phyloP scores from a whole-genome alignment of 2,888 invertebrate genomes.

The Clivina fossor region DNA sequence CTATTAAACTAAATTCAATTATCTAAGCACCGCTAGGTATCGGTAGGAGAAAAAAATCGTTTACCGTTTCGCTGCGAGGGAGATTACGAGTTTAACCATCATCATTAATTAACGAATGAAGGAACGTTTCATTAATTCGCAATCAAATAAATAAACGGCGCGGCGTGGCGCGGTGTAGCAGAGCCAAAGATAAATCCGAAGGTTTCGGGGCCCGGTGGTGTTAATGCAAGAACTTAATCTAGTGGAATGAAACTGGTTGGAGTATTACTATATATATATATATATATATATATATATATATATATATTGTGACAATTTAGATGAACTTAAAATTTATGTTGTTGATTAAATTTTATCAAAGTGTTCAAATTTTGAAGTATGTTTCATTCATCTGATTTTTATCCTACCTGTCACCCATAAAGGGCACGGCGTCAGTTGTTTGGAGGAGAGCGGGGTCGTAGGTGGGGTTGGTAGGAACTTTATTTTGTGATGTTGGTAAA shows the following conservation, averaged over 20 bases:
- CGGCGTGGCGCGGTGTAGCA: neutral
- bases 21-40: conserved; percentile 4
- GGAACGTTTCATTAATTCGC: conserved; percentile 24
- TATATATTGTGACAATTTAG: too few species aligned
- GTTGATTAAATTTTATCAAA: too few species aligned
- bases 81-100: conserved; percentile 15
- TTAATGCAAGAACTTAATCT: conserved; percentile 7
- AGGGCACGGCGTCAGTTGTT: too few species aligned
- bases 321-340: too few species aligned
- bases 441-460: too few species aligned
- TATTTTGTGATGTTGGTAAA: too few species aligned
- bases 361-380: too few species aligned
- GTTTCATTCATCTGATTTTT: too few species aligned
- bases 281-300: too few species aligned
- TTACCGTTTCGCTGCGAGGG: neutral
- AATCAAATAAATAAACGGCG: conserved; percentile 26
- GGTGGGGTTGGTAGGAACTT: too few species aligned
- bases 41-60: conserved; percentile 1
- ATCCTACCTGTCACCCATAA: too few species aligned
- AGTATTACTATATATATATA: neutral
- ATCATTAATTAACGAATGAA: conserved; percentile 30
- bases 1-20: conserved; percentile 20
- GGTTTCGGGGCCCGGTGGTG: too few species aligned
- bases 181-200: neutral
- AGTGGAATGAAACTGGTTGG: conserved; percentile 4